These are phyloP conservation scores for Cylindroiulus punctatus DNA, from an alignment of 2,888 invertebrate species.

Conservation along the genomic window DNA sequence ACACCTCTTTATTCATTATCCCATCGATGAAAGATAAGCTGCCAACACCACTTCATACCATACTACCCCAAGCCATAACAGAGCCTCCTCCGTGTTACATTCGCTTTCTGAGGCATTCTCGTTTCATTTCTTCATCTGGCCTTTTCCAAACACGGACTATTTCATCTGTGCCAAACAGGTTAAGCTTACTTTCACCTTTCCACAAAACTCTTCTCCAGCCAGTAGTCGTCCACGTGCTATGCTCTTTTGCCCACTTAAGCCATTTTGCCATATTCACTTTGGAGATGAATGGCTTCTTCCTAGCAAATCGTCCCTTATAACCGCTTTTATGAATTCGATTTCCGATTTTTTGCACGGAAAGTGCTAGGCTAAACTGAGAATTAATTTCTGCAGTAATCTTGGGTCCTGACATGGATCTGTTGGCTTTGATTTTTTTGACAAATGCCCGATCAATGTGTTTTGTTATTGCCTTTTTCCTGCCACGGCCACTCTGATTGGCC, in stretches of 20 bases:
- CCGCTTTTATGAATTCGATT: neutral
- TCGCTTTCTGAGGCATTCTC: no score
- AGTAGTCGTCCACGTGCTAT: neutral
- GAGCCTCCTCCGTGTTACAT: no score
- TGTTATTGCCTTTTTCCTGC: constrained; percentile 18
- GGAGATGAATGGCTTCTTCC: neutral
- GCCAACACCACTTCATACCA: no score
- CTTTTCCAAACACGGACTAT: no score
- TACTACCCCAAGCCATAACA: no score
- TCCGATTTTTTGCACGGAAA: neutral
- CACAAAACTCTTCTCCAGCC: no score
- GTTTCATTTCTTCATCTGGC: no score
- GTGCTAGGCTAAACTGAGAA: neutral
- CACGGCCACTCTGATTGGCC: neutral
- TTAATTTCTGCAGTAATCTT: neutral
- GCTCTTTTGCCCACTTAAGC: neutral
- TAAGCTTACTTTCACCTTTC: no score
- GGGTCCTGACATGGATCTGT: neutral
- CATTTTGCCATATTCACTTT: neutral
- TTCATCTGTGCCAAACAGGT: no score
- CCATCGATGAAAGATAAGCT: no score
- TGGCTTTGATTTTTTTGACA: constrained; percentile 1
- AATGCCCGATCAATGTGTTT: neutral
- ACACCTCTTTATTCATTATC: neutral
- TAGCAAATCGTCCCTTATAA: neutral